Evolutionary conservation across 2,888 invertebrate genomes (phyloP).

Genomic region (Eupithecia exiguata): DNA sequence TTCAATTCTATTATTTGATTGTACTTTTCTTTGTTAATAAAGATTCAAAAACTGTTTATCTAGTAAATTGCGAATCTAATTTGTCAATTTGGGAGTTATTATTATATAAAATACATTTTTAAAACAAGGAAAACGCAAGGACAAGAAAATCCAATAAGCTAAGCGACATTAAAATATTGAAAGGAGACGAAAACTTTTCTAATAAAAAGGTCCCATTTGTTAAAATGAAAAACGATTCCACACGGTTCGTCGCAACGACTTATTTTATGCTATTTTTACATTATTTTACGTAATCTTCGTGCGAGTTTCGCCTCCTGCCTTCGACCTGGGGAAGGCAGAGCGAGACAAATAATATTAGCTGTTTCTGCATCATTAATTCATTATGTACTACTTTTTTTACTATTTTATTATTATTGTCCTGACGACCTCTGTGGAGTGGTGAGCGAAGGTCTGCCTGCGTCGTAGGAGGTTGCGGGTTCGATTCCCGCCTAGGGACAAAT

Average conservation of each 20-base stretch:
- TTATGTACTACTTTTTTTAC: not conserved
- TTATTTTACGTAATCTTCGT: not conserved
- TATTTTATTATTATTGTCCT: too few relatives aligned
- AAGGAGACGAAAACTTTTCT: conserved; percentile 66
- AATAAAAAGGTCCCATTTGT: conserved; percentile 70
- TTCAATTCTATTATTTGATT: too few relatives aligned
- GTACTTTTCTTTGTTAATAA: too few relatives aligned
- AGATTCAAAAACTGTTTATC: too few relatives aligned
- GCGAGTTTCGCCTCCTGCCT: not conserved
- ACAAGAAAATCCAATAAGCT: conserved; percentile 62
- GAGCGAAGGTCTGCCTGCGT: too few relatives aligned
- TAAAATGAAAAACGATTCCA: conserved; percentile 65
- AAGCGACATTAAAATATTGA: conserved; percentile 64
- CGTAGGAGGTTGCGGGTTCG: too few relatives aligned
- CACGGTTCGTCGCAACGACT: conserved; percentile 36
- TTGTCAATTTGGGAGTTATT: too few relatives aligned
- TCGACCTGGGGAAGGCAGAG: not conserved
- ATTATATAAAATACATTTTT: conserved; percentile 7
- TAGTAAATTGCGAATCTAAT: too few relatives aligned
- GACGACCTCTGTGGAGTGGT: too few relatives aligned
- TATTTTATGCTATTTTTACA: not conserved
- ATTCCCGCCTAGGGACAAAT: too few relatives aligned
- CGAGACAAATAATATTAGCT: not conserved
- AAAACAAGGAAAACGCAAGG: conserved; percentile 29
- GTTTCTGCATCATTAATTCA: not conserved